Evolutionary conservation across 2,888 invertebrate genomes (phyloP), one percentile per base, ranked within the genome.

Genomic region (Sesia bembeciformis): DNA sequence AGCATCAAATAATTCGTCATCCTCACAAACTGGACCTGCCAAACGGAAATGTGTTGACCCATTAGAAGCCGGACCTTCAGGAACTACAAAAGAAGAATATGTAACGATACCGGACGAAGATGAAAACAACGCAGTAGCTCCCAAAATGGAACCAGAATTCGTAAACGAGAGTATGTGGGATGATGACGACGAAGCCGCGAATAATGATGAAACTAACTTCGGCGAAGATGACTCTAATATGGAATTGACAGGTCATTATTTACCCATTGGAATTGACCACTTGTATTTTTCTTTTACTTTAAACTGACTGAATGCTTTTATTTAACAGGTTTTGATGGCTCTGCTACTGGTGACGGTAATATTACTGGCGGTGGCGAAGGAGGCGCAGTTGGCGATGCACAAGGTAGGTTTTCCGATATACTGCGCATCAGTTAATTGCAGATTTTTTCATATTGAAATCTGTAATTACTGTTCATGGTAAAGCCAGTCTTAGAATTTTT

Each of bases 121-220:
- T 60, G 90, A 90, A 77, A 88, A 90, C 40, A 90, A 90, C 61
- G 90, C 91, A 58, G 89, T 92, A 61, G 92, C 92, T 67, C 92
- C 92, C 40, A 92, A 92, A 91, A 91, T 92, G 77, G 92, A 92
- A 90, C 93, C 92, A 0, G 92, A 92, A 80, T 92, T 92, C 77
- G 88, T 91, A 50, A 92, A 92, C 60, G 92, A 92, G 72, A 87
- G 90, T 60, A 83, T 90, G 84, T 90, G 90, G 89, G 90, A 90
- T 60, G 90, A 90, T 58, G 92, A 91, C 60, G 93, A 92, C 63
- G 92, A 91, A 62, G 92, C 91, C 66, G 83, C 91, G 40, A 91
- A 91, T 58, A 92, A 92, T 67, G 92, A 92, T 66, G 93, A 92
- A 71, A 87, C 91, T 0, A 90, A 90, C 67, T 92, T 92, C 65